These are phyloP conservation scores for Chalcis sispes DNA, from an alignment of 2,888 invertebrate genomes.

Conservation along the genomic window DNA sequence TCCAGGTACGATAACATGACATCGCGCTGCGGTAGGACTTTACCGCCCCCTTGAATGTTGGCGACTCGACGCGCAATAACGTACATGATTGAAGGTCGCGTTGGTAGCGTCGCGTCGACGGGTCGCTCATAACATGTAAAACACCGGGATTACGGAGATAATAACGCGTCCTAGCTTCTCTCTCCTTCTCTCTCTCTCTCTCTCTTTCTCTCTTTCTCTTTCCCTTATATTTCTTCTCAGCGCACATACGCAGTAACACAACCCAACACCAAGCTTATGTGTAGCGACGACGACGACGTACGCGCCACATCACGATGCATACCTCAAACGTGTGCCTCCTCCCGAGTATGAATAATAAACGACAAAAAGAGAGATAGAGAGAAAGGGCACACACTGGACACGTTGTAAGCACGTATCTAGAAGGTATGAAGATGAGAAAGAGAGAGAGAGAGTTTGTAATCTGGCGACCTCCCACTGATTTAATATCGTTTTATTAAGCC, in stretches of 20 bases:
- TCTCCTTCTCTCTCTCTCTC: too few relatives aligned
- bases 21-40: too few relatives aligned
- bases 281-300: too few relatives aligned
- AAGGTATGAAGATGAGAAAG: too few relatives aligned
- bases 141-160: slow-evolving; percentile 71
- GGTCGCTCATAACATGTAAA: slow-evolving; percentile 65
- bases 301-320: too few relatives aligned
- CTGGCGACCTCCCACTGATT: slow-evolving; percentile 70
- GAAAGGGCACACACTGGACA: slow-evolving; percentile 64
- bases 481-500: slow-evolving; percentile 75
- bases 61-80: neutral
- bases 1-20: neutral
- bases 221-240: too few relatives aligned
- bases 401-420: too few relatives aligned
- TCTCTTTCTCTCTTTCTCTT: too few relatives aligned
- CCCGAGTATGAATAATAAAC: slow-evolving; percentile 37
- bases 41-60: neutral
- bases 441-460: slow-evolving; percentile 33
- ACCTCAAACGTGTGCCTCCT: slow-evolving; percentile 2
- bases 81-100: slow-evolving; percentile 35
- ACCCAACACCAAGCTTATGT: too few relatives aligned
- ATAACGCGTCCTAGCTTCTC: slow-evolving; percentile 65
- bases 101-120: slow-evolving; percentile 8
- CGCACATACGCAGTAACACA: too few relatives aligned
- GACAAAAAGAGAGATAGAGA: slow-evolving; percentile 48